Conservation (phyloP, 2,888 invertebrate genomes). For the Diogma glabrata region DNA sequence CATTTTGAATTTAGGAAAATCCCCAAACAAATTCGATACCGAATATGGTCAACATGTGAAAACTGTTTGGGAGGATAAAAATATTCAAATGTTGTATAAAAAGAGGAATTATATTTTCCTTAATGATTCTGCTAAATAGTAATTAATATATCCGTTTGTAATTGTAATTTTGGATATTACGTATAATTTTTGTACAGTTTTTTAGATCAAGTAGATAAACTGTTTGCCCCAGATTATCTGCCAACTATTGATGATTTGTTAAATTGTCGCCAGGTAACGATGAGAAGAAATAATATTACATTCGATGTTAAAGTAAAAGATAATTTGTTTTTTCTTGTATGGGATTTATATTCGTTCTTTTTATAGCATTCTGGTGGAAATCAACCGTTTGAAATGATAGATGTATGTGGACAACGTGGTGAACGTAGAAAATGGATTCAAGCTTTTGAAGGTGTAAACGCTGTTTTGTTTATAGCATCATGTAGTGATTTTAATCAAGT, state of each 20-base stretch:
- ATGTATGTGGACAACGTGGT: slow-evolving; percentile 74
- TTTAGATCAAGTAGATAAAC: slow-evolving; percentile 54
- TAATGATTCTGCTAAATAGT: slow-evolving; percentile 75
- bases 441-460: slow-evolving; percentile 73
- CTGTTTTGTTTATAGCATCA: slow-evolving; percentile 68
- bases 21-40: slow-evolving; percentile 31
- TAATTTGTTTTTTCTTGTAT: too few relatives aligned
- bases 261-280: slow-evolving; percentile 60
- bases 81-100: slow-evolving; percentile 54
- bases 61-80: slow-evolving; percentile 56
- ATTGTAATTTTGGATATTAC: neutral
- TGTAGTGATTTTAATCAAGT: slow-evolving; percentile 70
- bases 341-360: too few relatives aligned
- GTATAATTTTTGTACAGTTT: slow-evolving; percentile 53
- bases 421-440: slow-evolving; percentile 68
- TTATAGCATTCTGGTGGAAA: too few relatives aligned
- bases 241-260: slow-evolving; percentile 68
- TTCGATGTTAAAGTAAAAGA: slow-evolving; percentile 60
- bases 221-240: slow-evolving; percentile 50
- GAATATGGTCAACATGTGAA: slow-evolving; percentile 60
- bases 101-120: slow-evolving; percentile 67
- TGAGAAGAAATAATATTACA: slow-evolving; percentile 62
- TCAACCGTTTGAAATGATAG: slow-evolving; percentile 69
- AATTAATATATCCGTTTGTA: slow-evolving; percentile 34
- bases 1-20: slow-evolving; percentile 41